These are phyloP conservation scores for Lasioglossum figueresi DNA, from an alignment of 2,888 invertebrate species.

Conservation along the genomic window DNA sequence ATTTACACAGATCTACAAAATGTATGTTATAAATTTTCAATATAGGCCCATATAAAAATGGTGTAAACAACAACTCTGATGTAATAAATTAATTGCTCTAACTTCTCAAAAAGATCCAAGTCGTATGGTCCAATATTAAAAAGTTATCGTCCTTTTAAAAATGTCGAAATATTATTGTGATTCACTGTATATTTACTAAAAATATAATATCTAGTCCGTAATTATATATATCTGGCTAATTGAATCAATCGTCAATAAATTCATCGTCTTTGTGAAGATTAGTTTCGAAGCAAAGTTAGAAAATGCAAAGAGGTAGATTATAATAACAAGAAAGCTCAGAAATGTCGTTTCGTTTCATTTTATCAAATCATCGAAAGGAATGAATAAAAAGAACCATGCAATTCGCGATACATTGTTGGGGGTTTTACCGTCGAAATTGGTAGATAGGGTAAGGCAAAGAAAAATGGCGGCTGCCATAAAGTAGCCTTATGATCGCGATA, in stretches of 20 bases:
- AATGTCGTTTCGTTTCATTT: neutral
- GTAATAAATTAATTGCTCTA: too few relatives aligned
- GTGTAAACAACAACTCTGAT: too few relatives aligned
- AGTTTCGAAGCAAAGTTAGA: neutral
- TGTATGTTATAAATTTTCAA: too few relatives aligned
- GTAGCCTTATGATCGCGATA: conserved; percentile 49
- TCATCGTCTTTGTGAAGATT: neutral
- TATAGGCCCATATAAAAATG: too few relatives aligned
- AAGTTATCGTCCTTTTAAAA: too few relatives aligned
- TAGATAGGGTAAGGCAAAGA: neutral
- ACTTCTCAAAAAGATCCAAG: too few relatives aligned
- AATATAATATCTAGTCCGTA: too few relatives aligned
- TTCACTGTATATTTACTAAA: too few relatives aligned
- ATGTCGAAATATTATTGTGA: too few relatives aligned
- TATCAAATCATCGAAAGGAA: neutral
- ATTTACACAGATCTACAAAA: too few relatives aligned
- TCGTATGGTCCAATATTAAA: too few relatives aligned
- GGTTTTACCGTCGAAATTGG: neutral
- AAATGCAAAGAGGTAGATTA: neutral
- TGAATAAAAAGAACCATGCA: neutral
- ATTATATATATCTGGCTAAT: too few relatives aligned
- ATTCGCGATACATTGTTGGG: neutral
- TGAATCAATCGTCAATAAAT: neutral
- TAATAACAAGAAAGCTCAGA: neutral
- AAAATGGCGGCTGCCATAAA: conserved; percentile 32